phyloP scores from a whole-genome alignment of 2,113 vertebrate genomes.

The Conger conger region DNA sequence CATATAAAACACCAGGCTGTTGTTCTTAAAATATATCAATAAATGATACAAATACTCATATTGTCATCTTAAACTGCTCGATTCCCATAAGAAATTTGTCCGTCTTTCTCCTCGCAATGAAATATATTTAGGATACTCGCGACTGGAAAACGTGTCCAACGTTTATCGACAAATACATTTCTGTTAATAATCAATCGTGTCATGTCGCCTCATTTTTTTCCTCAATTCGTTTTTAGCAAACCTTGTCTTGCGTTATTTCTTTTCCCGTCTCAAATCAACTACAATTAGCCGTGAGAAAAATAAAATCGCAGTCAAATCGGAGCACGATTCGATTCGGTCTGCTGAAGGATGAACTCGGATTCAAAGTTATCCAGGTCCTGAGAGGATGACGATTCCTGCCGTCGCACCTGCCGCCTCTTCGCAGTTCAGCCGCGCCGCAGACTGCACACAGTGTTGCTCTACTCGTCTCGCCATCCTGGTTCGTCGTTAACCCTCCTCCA shows the following conservation, averaged over 20 bases:
- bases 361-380: background rate
- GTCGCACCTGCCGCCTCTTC: conserved; percentile 1
- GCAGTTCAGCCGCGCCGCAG: background rate
- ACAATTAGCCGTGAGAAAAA: background rate
- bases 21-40: background rate
- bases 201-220: background rate
- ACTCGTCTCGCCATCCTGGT: background rate
- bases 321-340: background rate
- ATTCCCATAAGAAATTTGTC: background rate
- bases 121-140: background rate
- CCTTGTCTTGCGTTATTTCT: background rate
- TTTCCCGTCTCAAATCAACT: background rate
- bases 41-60: background rate
- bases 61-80: background rate
- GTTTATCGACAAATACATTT: background rate
- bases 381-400: background rate
- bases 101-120: background rate
- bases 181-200: background rate
- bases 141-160: background rate
- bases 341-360: background rate
- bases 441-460: background rate
- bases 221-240: background rate
- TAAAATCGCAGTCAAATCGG: background rate
- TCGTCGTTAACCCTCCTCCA: background rate
- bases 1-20: background rate